Base-by-base conservation (phyloP, 1,140 invertebrate genomes). In the Pygmarrhopalites habei region DNA sequence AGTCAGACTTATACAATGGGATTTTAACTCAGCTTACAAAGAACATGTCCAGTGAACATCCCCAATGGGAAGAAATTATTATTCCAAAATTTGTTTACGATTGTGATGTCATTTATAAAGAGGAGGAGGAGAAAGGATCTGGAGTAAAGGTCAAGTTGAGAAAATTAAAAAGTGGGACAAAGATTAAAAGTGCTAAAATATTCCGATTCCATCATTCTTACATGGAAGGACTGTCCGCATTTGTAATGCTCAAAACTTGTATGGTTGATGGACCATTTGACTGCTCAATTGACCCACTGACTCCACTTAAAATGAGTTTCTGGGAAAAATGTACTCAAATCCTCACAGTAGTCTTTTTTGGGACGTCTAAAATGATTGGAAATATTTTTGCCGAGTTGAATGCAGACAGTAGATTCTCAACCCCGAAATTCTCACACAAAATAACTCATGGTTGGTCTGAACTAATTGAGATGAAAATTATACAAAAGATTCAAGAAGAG, bases 1-100 rank as follows among this genome's bases (percentile, higher is more conserved):
- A 68, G 21, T 53, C 59, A 3, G 60, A 70, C 17, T 35, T 70
- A 1, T 21, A 47, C 28, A 47, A 53, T 26, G n/a, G 44, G 23
- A 62, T 67, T 29, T 47, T 67, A 15, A 44, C 59, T 1, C 25
- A 23, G 4, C 30, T 67, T 21, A 32, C 29, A 12, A 26, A 63
- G 2, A 65, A 70, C 23, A 70, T 70, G 65, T 58, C 65, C 23
- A 26, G 4, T 7, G 17, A 32, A 1, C 58, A 62, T 23, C 68
- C 68, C 1, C 68, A 70, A 44, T 70, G 68, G 68, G 68, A 70
- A 46, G 65, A 67, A 47, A 28, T 67, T 0, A 65, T 70, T 14
- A 62, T 70, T 39, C 60, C 61, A 49, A 52, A 55, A 59, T 70
- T 70, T 56, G 15, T 53, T n/a, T 65, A 63, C 44, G 47, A 66